These are phyloP conservation scores for Oriolus oriolus DNA, from an alignment of 2,113 vertebrate species.

Conservation along the genomic window DNA sequence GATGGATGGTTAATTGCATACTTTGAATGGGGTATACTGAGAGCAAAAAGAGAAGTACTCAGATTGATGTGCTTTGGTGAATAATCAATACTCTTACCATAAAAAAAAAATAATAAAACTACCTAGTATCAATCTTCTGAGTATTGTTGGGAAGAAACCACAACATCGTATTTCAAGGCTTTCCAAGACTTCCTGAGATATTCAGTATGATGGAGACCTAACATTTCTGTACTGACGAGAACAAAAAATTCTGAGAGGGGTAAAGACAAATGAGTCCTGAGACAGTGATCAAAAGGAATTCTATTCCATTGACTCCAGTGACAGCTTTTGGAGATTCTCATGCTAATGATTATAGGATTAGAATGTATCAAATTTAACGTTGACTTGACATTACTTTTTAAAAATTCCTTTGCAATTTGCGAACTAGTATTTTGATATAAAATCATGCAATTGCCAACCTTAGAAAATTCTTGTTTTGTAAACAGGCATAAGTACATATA, in stretches of 20 bases:
- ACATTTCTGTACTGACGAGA: neutral
- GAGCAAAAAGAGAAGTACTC: constrained; percentile 6
- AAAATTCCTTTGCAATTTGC: neutral
- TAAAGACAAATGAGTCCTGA: neutral
- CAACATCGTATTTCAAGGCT: neutral
- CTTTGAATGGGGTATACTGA: neutral
- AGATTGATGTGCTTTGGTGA: constrained; percentile 27
- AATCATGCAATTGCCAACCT: neutral
- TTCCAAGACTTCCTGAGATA: neutral
- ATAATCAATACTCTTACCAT: constrained; percentile 13
- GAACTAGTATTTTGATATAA: neutral
- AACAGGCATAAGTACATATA: neutral
- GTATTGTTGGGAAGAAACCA: neutral
- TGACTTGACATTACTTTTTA: neutral
- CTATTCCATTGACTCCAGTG: neutral
- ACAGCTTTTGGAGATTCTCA: neutral
- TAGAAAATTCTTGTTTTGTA: neutral
- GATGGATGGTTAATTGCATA: neutral
- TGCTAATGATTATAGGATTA: neutral
- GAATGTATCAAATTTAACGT: neutral
- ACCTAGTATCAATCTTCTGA: neutral
- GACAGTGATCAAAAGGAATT: neutral
- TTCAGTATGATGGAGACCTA: neutral
- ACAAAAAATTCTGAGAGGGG: neutral
- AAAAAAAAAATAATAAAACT: neutral